Base-by-base conservation (phyloP, 2,797 vertebrate species). In the Nyctalus aviator region DNA sequence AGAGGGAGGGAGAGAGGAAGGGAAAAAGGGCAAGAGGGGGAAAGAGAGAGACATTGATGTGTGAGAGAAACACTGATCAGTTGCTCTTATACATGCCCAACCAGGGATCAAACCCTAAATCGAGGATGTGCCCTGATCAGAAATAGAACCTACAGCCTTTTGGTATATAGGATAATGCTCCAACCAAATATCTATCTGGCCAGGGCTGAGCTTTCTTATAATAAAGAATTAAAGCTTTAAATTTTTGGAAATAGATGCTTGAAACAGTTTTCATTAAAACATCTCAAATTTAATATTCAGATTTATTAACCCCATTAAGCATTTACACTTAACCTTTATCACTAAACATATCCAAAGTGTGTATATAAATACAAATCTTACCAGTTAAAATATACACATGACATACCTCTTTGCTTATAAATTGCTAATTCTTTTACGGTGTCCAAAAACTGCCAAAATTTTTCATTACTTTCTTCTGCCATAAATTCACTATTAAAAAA, bases 371-470 rank as follows among this genome's bases (percentile, higher is more conserved):
- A 91, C 35, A 85, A 50, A 87, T 32, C 21, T 86, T 75, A 3
- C 41, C 77, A 75, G 35, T 66, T 90, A 88, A 90, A 84, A 93
- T 62, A 73, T 77, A 20, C 12, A 73, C 2, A 77, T 94, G 83
- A 98, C 98, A 97, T 98, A 99, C 99, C 99, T 98, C 99, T 98
- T 93, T 98, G 98, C 94, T 99, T 99, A 98, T 99, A 99, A 82
- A 99, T 98, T 18, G 99, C 99, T 96, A 99, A 97, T 97, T 99
- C 99, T 97, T 98, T 99, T 83, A 99, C 99, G 30, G 99, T 99
- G 97, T 99, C 99, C 96, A 99, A 98, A 99, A 99, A 99, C 97
- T 99, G 99, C 99, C 99, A 99, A 97, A 99, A 99, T 97, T 99
- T 99, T 94, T 99, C 99, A 97, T 99, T 99, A 96, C 99, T 98